A percentile compares a stretch with the other conserved stretches of the same genome.
phyloP scores from a whole-genome alignment of 1,140 invertebrate genomes.

The Monomorium pharaonis region DNA sequence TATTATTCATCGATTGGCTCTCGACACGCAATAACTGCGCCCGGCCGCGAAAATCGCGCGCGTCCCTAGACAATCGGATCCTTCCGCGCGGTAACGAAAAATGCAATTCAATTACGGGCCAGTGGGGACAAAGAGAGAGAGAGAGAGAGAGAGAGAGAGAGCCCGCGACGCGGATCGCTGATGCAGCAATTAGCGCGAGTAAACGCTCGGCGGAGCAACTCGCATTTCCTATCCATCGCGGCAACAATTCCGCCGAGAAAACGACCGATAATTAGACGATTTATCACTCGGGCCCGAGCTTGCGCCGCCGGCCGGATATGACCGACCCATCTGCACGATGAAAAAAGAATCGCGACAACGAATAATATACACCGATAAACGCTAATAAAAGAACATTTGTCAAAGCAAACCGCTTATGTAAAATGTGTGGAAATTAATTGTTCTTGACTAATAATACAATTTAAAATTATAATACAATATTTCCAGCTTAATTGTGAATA shows the following conservation, averaged over 20 bases:
- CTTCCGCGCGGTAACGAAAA: constrained; percentile 46
- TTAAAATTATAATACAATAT: not conserved
- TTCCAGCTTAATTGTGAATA: not conserved
- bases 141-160: constrained; percentile 19
- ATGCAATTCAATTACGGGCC: constrained; percentile 51
- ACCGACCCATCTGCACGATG: constrained; percentile 10
- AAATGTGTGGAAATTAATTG: constrained; percentile 29
- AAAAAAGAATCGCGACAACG: constrained; percentile 22
- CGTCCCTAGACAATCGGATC: constrained; percentile 31
- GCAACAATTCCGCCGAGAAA: constrained; percentile 59
- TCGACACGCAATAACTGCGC: constrained; percentile 4
- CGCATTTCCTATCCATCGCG: constrained; percentile 55
- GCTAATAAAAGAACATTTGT: constrained; percentile 46
- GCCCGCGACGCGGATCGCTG: constrained; percentile 24
- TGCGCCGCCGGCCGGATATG: not conserved
- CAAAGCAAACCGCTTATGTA: constrained; percentile 26
- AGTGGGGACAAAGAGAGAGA: constrained; percentile 24
- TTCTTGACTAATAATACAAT: constrained; percentile 13
- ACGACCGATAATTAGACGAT: constrained; percentile 62
- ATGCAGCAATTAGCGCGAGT: constrained; percentile 50
- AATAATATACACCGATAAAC: constrained; percentile 10
- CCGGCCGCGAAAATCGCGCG: constrained; percentile 14
- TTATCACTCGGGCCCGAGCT: constrained; percentile 50
- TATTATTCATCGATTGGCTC: constrained; percentile 42
- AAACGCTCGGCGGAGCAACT: constrained; percentile 46